Conservation (phyloP, 2,888 invertebrate species). For the Leucania comma region DNA sequence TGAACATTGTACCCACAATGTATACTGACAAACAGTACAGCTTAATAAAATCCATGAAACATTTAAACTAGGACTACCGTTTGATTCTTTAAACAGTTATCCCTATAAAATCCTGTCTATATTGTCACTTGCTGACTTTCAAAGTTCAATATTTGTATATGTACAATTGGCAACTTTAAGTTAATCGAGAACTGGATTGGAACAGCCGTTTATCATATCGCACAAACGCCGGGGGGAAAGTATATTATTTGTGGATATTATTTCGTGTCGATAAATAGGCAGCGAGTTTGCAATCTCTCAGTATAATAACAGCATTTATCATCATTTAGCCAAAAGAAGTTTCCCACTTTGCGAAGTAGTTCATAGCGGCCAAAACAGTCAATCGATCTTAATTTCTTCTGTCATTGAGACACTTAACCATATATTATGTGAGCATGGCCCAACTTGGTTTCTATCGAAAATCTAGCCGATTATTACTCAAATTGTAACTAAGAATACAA, state of each 20-base stretch:
- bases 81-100: constrained; percentile 15
- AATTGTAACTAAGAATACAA: too few species aligned
- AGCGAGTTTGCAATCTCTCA: constrained; percentile 35
- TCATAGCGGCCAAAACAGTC: constrained; percentile 13
- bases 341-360: not conserved
- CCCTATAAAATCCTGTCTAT: constrained; percentile 29
- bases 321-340: constrained; percentile 19
- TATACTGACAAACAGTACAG: constrained; percentile 3
- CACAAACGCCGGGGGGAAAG: constrained; percentile 46
- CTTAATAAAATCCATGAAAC: constrained; percentile 32
- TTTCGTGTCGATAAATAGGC: constrained; percentile 33
- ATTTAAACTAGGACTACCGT: constrained; percentile 18
- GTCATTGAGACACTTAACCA: not conserved
- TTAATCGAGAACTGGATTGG: constrained; percentile 48
- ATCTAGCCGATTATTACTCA: not conserved
- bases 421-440: not conserved
- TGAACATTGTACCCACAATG: constrained; percentile 27
- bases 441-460: not conserved
- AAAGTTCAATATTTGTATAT: constrained; percentile 46
- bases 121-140: constrained; percentile 34
- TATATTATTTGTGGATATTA: constrained; percentile 41
- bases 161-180: constrained; percentile 44
- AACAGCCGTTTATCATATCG: constrained; percentile 50
- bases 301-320: constrained; percentile 34
- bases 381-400: not conserved